A percentile compares a stretch with the other conserved stretches of the same genome.
These are phyloP conservation scores for Drosophila albomicans DNA, from an alignment of 1,140 invertebrate genomes.

Conservation along the genomic window DNA sequence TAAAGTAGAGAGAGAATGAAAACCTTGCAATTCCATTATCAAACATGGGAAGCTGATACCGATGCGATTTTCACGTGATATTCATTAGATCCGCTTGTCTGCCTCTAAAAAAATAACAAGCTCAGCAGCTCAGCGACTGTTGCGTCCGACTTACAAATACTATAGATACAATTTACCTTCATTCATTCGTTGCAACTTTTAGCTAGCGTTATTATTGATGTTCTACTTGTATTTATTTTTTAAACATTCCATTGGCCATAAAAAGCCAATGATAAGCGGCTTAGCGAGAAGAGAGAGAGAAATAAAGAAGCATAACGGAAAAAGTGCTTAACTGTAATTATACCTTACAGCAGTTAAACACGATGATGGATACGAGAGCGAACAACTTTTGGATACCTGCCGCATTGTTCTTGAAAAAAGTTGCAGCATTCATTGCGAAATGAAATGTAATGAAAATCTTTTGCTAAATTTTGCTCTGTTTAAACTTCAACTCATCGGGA, in stretches of 20 bases:
- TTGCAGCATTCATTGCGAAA: no score
- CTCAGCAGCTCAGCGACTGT: not conserved
- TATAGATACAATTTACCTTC: no score
- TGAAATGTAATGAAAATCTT: constrained; percentile 8
- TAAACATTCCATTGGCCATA: constrained; percentile 18
- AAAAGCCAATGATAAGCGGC: constrained; percentile 34
- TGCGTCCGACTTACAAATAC: not conserved
- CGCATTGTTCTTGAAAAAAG: not conserved
- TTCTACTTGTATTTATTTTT: not conserved
- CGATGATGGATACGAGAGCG: not conserved
- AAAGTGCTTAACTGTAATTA: constrained; percentile 22
- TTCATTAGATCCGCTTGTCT: not conserved
- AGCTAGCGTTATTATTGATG: not conserved
- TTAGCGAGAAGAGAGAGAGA: constrained; percentile 11
- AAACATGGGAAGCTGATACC: not conserved
- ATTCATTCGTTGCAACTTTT: not conserved
- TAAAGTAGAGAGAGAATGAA: not conserved
- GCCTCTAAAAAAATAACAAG: not conserved
- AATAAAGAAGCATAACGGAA: not conserved
- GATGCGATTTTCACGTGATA: not conserved
- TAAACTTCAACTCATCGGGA: constrained; percentile 28
- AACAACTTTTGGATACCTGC: not conserved
- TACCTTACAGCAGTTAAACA: constrained; percentile 9
- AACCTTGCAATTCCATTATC: not conserved
- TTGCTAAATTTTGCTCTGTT: constrained; percentile 6